Evolutionary conservation across 1,140 invertebrate species (phyloP).

Genomic region (Eriosoma lanigerum): DNA sequence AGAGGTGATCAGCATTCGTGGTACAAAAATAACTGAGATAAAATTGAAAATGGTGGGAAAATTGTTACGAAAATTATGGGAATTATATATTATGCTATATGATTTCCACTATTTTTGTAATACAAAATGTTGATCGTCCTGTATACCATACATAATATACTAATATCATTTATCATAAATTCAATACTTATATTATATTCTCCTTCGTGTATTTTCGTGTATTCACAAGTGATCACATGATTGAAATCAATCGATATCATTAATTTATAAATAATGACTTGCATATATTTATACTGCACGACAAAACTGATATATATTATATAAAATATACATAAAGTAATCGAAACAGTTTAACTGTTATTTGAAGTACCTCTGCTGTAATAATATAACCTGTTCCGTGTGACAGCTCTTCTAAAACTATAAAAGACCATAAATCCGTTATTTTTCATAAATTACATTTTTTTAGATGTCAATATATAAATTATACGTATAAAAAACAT

Average conservation of each 20-base stretch:
- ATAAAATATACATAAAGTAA: neutral
- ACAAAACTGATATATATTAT: neutral
- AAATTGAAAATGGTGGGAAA: too few relatives aligned
- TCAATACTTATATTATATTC: neutral
- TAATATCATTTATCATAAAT: neutral
- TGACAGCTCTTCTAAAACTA: neutral
- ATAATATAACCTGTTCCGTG: neutral
- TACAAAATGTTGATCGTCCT: too few relatives aligned
- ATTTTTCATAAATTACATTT: too few relatives aligned
- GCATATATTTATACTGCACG: slow-evolving; percentile 8
- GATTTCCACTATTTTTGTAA: too few relatives aligned
- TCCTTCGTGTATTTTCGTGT: neutral
- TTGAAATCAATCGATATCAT: neutral
- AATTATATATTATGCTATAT: too few relatives aligned
- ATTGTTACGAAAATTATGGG: too few relatives aligned
- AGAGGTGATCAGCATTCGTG: too few relatives aligned
- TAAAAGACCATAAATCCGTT: too few relatives aligned
- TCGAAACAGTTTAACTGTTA: neutral
- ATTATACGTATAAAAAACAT: too few relatives aligned
- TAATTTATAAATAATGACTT: slow-evolving; percentile 35
- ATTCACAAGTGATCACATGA: neutral
- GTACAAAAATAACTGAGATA: too few relatives aligned
- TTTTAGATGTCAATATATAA: too few relatives aligned
- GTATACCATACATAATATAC: too few relatives aligned
- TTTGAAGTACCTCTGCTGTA: neutral